These are phyloP conservation scores for Halictus ligatus DNA, from an alignment of 2,888 invertebrate genomes.

Conservation along the genomic window DNA sequence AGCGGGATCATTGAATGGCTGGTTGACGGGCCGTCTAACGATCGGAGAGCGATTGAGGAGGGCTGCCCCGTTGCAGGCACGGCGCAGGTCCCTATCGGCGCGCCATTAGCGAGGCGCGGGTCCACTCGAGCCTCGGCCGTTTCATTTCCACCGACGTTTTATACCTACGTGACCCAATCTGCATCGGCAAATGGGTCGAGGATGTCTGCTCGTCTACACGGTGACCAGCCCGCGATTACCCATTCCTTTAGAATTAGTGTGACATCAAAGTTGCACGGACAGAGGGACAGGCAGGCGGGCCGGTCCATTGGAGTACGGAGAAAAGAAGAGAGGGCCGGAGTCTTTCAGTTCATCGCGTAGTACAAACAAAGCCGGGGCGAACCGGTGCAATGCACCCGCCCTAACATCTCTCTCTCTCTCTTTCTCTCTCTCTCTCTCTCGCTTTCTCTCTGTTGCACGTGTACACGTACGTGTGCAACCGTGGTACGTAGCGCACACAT, in stretches of 20 bases:
- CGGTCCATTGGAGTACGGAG: constrained; percentile 59
- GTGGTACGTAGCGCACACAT: constrained; percentile 17
- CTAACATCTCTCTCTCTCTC: background rate
- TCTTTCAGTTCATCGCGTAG: constrained; percentile 58
- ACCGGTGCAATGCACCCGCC: constrained; percentile 31
- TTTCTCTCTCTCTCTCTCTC: background rate
- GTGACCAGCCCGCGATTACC: constrained; percentile 74
- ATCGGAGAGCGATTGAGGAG: background rate
- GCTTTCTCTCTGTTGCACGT: background rate
- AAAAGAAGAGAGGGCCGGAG: constrained; percentile 50
- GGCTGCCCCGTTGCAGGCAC: background rate
- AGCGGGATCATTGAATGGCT: too few relatives aligned
- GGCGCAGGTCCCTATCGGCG: constrained; percentile 1
- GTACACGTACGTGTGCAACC: background rate
- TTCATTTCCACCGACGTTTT: background rate
- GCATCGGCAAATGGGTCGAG: constrained; percentile 52
- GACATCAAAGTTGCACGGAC: constrained; percentile 71
- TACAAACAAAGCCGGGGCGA: constrained; percentile 61
- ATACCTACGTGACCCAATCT: constrained; percentile 43
- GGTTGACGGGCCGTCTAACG: background rate
- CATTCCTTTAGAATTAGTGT: constrained; percentile 80
- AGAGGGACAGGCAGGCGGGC: constrained; percentile 31
- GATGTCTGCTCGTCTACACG: constrained; percentile 45
- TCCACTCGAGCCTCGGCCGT: background rate
- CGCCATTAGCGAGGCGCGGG: background rate